phyloP scores from a whole-genome alignment of 2,113 vertebrate species.

The Alectura lathami region DNA sequence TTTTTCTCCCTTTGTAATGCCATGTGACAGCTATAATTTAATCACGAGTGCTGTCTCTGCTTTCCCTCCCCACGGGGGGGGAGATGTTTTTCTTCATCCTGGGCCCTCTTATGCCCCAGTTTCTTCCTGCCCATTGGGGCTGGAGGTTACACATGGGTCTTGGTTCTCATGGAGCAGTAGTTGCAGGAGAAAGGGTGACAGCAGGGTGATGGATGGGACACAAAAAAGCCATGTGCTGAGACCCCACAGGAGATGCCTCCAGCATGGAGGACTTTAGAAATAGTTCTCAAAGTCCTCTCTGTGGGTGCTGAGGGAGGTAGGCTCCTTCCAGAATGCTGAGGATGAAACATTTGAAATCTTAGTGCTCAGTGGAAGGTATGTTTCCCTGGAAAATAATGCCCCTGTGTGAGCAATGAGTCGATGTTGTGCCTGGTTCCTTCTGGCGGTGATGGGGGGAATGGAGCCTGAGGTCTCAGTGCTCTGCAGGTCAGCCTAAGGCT shows the following conservation, averaged over 20 bases:
- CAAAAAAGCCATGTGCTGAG: neutral
- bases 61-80: neutral
- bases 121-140: neutral
- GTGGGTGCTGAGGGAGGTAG: neutral
- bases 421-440: neutral
- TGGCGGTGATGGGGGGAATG: neutral
- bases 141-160: neutral
- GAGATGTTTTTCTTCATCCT: neutral
- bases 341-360: neutral
- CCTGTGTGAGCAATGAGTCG: neutral
- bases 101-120: rapidly evolving
- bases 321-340: neutral
- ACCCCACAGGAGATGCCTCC: no score
- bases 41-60: neutral
- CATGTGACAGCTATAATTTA: neutral
- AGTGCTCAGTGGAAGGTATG: neutral
- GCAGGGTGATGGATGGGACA: neutral
- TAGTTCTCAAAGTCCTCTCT: neutral
- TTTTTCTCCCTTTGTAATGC: neutral
- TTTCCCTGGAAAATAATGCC: neutral
- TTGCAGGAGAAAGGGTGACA: neutral
- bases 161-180: neutral
- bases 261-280: neutral
- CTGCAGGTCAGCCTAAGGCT: neutral
- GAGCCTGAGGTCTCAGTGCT: neutral